Percentiles rank a stretch among this genome's conserved stretches.
Conservation (phyloP, 2,113 vertebrate species). For the Macquaria australasica region DNA sequence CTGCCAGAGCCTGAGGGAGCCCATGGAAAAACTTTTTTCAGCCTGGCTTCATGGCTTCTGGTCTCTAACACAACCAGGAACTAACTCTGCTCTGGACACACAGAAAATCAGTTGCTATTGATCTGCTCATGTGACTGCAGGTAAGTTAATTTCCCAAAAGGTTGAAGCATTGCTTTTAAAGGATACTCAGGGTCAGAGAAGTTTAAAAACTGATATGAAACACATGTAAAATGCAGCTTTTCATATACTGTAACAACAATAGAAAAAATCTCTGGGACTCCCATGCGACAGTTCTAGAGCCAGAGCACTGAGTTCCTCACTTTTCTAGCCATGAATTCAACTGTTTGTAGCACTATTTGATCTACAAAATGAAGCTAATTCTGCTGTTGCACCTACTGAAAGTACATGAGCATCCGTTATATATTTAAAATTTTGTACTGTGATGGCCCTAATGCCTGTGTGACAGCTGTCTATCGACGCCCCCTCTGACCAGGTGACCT, state of each 20-base stretch:
- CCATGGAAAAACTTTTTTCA: too few relatives aligned
- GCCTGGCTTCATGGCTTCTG: background rate
- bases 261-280: too few relatives aligned
- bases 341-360: background rate
- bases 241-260: background rate
- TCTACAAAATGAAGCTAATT: background rate
- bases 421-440: background rate
- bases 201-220: background rate
- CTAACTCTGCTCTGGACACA: background rate
- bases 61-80: too few relatives aligned
- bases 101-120: background rate
- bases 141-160: background rate
- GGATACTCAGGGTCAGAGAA: background rate
- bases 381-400: background rate
- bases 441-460: background rate
- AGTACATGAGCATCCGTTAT: background rate
- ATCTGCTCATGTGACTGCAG: background rate
- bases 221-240: background rate
- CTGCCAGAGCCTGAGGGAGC: too few relatives aligned
- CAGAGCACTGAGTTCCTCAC: background rate
- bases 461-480: background rate
- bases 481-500: background rate
- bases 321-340: background rate
- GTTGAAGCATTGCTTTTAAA: background rate
- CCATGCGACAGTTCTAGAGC: background rate